Base-by-base conservation (phyloP, 2,797 vertebrate species). In the Scarus forsteni region DNA sequence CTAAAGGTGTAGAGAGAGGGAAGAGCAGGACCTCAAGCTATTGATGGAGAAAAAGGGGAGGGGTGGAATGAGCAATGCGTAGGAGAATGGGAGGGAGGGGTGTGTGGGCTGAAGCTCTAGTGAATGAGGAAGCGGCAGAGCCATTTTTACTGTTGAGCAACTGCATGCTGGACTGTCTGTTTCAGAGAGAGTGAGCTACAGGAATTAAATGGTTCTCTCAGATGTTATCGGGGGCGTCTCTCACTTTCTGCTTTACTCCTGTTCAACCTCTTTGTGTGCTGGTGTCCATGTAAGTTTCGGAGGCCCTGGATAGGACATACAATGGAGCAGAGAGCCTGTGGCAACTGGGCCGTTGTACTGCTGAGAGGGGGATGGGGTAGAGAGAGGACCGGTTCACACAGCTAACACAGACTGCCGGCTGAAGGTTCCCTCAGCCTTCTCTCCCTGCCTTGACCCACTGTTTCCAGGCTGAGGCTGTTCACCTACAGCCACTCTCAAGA, bases 81-180 rank as follows among this genome's bases (percentile, higher is more conserved):
- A 56, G 66, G 83, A 88, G 84, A 36, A 73, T 83, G 86, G 19
- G 80, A 85, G 87, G 44, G 75, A 75, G 76, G 66, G 73, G 75
- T 90, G 91, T 88, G 92, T 93, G 92, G 92, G 93, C 89, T 88
- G 93, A 92, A 89, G 78, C 92, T 88, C 73, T 9, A 76, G 87
- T 93, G 92, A 95, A 95, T 93, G 93, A 95, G 94, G 93, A 94
- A 95, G 93, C 93, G 85, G 91, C 85, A 91, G 90, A 94, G 94
- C 94, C 94, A 95, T 95, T 94, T 94, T 95, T 93, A 92, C 92
- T 90, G 88, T 93, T 93, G 93, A 94, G 93, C 89, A 94, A 93
- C 91, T 91, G 85, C 93, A 93, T 85, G 92, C 91, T 89, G 87
- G 78, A 91, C 84, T 81, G 66, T 66, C 78, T 72, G 79, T 60